Conservation (phyloP, 2,888 invertebrate species). For the Petrolisthes manimaculis region DNA sequence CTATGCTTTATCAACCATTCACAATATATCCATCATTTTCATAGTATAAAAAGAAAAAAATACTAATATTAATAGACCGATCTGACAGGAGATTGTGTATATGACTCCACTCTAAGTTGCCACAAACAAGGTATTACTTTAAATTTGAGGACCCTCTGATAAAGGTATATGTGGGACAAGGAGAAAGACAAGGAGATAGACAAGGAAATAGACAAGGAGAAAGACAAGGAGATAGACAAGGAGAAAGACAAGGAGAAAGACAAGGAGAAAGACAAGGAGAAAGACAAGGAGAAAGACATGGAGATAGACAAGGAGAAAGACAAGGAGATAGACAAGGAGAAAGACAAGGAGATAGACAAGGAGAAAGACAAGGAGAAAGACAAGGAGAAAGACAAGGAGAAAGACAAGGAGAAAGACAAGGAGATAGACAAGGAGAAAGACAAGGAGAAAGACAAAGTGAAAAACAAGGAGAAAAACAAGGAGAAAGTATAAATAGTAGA, state of each 20-base stretch:
- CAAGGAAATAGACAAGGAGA: background rate
- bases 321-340: background rate
- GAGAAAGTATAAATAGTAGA: background rate
- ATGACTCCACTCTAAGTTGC: background rate
- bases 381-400: background rate
- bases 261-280: background rate
- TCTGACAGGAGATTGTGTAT: too few species aligned
- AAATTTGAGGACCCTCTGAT: background rate
- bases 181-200: background rate
- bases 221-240: background rate
- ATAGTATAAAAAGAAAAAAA: background rate
- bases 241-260: background rate
- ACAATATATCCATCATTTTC: background rate
- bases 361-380: too few species aligned
- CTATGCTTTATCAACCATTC: too few species aligned
- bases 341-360: too few species aligned
- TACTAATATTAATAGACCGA: background rate
- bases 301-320: background rate
- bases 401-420: background rate
- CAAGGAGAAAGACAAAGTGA: background rate
- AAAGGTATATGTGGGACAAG: background rate
- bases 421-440: background rate
- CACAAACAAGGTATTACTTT: background rate
- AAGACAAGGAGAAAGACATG: background rate
- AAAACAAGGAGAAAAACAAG: background rate